Percentiles rank a stretch among this genome's conserved stretches.
phyloP scores from a whole-genome alignment of 2,888 invertebrate species.

The Allophyes oxyacanthae region DNA sequence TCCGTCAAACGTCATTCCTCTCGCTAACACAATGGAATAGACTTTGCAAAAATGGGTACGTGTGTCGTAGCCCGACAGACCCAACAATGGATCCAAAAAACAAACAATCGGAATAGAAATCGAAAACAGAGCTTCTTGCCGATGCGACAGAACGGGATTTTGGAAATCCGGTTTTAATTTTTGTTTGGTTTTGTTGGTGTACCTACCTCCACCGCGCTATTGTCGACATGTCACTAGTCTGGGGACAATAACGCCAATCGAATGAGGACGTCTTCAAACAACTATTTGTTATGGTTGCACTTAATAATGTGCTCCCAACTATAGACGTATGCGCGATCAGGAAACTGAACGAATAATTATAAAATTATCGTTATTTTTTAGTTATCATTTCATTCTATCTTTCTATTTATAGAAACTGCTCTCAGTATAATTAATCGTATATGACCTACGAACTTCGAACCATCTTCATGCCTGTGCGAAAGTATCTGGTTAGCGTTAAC shows the following conservation, averaged over 20 bases:
- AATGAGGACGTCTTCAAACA: slow-evolving; percentile 46
- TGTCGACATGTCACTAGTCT: slow-evolving; percentile 70
- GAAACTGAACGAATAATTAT: too few species aligned
- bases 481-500: background rate
- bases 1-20: slow-evolving; percentile 85
- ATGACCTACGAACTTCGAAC: slow-evolving; percentile 5
- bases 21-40: slow-evolving; percentile 83
- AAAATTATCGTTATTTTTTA: too few species aligned
- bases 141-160: slow-evolving; percentile 87
- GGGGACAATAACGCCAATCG: slow-evolving; percentile 64
- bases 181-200: slow-evolving; percentile 77
- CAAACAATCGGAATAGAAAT: slow-evolving; percentile 88
- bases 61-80: slow-evolving; percentile 80
- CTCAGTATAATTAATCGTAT: slow-evolving; percentile 7
- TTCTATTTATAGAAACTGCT: background rate
- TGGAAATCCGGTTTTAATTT: slow-evolving; percentile 86
- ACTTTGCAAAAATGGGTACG: slow-evolving; percentile 86
- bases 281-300: slow-evolving; percentile 15
- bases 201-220: slow-evolving; percentile 71
- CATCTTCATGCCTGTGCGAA: background rate
- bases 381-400: background rate
- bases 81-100: slow-evolving; percentile 86
- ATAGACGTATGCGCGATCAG: slow-evolving; percentile 13
- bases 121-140: slow-evolving; percentile 87
- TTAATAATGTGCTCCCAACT: slow-evolving; percentile 15